phyloP scores from a whole-genome alignment of 2,113 vertebrate species.

The Campylomormyrus tamandua region DNA sequence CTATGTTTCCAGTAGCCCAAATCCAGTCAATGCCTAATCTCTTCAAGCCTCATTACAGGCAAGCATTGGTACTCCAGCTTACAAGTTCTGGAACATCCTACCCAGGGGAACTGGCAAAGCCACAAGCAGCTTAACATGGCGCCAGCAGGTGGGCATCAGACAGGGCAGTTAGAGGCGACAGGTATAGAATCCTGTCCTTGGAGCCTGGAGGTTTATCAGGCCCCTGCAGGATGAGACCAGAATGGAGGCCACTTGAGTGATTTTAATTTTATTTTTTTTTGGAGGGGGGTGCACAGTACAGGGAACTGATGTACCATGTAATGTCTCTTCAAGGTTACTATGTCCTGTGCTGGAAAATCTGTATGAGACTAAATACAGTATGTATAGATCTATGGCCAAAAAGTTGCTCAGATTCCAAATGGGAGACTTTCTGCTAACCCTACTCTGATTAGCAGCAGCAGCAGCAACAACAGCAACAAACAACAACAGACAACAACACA shows the following conservation, averaged over 20 bases:
- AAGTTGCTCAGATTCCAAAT: not conserved
- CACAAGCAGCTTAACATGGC: not conserved
- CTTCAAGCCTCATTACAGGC: not conserved
- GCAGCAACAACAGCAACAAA: not conserved
- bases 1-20: not conserved
- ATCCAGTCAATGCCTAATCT: constrained; percentile 3
- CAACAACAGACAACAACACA: not conserved
- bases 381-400: not conserved
- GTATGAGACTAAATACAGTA: not conserved
- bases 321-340: not conserved
- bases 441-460: not conserved
- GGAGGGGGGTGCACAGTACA: not conserved
- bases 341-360: not conserved
- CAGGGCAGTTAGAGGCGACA: not conserved
- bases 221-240: not conserved
- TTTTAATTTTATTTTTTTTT: not conserved
- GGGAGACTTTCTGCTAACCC: not conserved
- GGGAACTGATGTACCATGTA: not conserved
- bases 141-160: not conserved
- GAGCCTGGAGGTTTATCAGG: not conserved
- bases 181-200: not conserved
- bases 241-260: not conserved
- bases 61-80: not conserved
- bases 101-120: too few relatives aligned
- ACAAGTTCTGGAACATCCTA: not conserved